phyloP scores from a whole-genome alignment of 2,888 invertebrate genomes.

The Gryllus longicercus region DNA sequence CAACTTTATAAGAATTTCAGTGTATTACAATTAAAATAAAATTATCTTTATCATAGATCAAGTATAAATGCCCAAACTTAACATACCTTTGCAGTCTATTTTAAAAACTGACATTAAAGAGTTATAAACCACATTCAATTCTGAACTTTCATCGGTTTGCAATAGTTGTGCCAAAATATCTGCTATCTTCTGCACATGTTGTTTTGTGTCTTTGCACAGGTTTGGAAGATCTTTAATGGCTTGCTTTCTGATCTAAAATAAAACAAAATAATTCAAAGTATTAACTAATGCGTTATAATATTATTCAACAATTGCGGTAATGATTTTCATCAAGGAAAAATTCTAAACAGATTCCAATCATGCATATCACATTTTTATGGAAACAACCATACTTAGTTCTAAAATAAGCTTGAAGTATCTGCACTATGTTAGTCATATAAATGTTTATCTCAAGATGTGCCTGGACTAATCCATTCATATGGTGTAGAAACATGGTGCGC shows the following conservation, averaged over 20 bases:
- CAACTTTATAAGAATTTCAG: neutral
- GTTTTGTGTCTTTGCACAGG: slow-evolving; percentile 80
- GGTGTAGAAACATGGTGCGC: no score
- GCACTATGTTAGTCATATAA: no score
- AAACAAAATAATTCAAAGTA: neutral
- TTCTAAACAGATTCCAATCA: no score
- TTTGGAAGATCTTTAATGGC: slow-evolving; percentile 88
- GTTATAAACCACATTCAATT: slow-evolving; percentile 78
- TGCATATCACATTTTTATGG: no score
- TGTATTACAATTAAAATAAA: neutral
- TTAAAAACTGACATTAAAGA: slow-evolving; percentile 76
- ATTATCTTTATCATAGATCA: neutral
- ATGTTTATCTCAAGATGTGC: no score
- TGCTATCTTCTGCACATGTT: slow-evolving; percentile 80
- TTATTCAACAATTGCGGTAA: no score
- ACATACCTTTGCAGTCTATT: slow-evolving; percentile 61
- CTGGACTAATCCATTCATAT: no score
- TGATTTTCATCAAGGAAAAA: no score
- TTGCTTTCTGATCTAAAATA: slow-evolving; percentile 80
- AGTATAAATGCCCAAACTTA: neutral
- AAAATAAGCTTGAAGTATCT: no score
- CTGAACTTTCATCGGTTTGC: slow-evolving; percentile 79
- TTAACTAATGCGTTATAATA: no score
- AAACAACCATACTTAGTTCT: no score
- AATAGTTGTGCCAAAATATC: slow-evolving; percentile 89